These are phyloP conservation scores for Matsumyia berberina DNA, from an alignment of 2,888 invertebrate species.

Conservation along the genomic window DNA sequence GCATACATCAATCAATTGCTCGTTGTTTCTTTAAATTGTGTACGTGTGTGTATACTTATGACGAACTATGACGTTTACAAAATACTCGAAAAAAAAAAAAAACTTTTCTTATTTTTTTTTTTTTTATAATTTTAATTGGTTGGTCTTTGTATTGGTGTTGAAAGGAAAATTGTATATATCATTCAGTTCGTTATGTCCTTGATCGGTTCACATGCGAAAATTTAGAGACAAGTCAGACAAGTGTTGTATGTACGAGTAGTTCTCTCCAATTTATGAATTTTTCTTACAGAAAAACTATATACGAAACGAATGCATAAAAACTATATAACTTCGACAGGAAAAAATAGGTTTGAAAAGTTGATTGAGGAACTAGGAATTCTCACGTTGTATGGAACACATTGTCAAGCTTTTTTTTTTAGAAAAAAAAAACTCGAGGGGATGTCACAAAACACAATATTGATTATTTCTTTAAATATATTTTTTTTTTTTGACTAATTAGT, in stretches of 20 bases:
- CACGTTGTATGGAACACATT: conserved; percentile 75
- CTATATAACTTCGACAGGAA: conserved; percentile 46
- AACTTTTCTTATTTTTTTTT: conserved; percentile 30
- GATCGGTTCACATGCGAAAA: conserved; percentile 67
- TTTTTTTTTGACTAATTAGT: conserved; percentile 48
- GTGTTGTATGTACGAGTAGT: conserved; percentile 19
- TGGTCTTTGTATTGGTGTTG: conserved; percentile 71
- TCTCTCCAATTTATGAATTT: conserved; percentile 16
- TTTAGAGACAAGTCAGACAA: conserved; percentile 1
- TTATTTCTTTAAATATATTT: conserved; percentile 51
- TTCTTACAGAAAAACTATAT: conserved; percentile 4
- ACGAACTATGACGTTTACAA: conserved; percentile 69
- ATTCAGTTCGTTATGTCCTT: conserved; percentile 59
- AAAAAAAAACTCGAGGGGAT: conserved; percentile 64
- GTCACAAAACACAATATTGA: conserved; percentile 74
- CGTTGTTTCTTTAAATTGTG: conserved; percentile 61
- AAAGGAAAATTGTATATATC: conserved; percentile 7
- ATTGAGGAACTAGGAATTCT: conserved; percentile 69
- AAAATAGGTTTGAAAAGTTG: conserved; percentile 30
- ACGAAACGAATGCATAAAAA: conserved; percentile 50
- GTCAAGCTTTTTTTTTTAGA: conserved; percentile 55
- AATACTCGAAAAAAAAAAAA: conserved; percentile 30
- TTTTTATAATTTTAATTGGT: conserved; percentile 43
- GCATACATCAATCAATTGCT: conserved; percentile 71
- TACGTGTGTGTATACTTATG: conserved; percentile 69